Base-by-base conservation (phyloP, 2,113 vertebrate genomes). In the Gadus chalcogrammus region DNA sequence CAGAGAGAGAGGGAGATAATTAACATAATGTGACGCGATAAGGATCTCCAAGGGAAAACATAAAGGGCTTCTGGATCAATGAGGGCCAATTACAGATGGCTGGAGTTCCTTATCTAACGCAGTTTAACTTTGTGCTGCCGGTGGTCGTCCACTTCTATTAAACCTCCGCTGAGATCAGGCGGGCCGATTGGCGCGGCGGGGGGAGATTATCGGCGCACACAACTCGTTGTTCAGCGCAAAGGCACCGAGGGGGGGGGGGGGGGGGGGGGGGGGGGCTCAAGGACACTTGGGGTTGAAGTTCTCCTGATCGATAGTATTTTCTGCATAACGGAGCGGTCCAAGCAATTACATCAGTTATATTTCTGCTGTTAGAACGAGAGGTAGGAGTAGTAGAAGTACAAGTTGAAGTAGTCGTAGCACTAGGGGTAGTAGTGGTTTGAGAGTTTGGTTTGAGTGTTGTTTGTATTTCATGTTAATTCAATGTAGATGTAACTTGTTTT, bases 51-150 rank as follows among this genome's bases (percentile, higher is more conserved):
- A 48, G 42, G 42, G 42, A 13, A 48, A 48, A 48, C 42, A 87
- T 87, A 85, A 67, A 84, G 83, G 69, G 77, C 81, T 79, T 75
- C 71, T n/a, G 65, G 88, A 90, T 89, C 89, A 88, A 90, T 90
- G 87, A 82, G 82, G 87, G 87, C 82, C 87, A 88, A 88, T 90
- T 88, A 90, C 88, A 87, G 80, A 77, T 83, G 81, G 84, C 76
- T 86, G 78, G 77, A 89, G 81, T 90, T 89, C 80, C 85, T 88
- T 90, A 89, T 90, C 88, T 84, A 76, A 64, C 66, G 75, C 69
- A 77, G 69, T 89, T 86, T 83, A 88, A 89, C 88, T 88, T 88
- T 87, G 84, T 78, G 77, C 79, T 80, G 82, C 84, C 81, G 81
- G 74, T 83, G 84, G 85, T 88, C 86, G 69, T 81, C 77, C 74